phyloP scores from a whole-genome alignment of 2,888 invertebrate species.

The Cryptophagus acutangulus region DNA sequence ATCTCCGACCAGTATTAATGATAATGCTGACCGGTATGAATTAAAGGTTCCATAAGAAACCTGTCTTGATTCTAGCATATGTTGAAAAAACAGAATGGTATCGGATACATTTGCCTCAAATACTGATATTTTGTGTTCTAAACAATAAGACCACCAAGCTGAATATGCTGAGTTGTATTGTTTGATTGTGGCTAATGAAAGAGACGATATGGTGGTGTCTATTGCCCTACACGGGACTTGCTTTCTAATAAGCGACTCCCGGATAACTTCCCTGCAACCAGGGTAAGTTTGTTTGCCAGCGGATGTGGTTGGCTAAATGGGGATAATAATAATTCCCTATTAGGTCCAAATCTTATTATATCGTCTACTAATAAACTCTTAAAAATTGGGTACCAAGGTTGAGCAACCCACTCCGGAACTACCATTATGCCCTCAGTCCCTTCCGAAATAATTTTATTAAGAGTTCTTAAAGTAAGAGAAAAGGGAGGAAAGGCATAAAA shows the following conservation, averaged over 20 bases:
- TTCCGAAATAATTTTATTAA: conserved; percentile 34
- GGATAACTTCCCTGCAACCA: conserved; percentile 30
- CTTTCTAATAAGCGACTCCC: too few relatives aligned
- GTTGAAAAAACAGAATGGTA: conserved; percentile 4
- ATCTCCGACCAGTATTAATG: conserved; percentile 17
- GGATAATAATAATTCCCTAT: conserved; percentile 24
- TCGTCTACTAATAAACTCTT: conserved; percentile 8
- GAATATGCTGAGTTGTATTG: conserved; percentile 23
- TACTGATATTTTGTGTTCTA: not conserved
- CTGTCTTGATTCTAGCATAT: conserved; percentile 2
- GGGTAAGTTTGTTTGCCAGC: conserved; percentile 24
- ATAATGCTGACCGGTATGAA: conserved; percentile 23
- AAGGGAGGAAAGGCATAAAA: conserved; percentile 25
- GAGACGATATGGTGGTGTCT: conserved; percentile 20
- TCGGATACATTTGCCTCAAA: not conserved
- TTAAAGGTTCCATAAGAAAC: conserved; percentile 24
- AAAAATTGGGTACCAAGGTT: conserved; percentile 35
- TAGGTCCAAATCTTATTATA: conserved; percentile 25
- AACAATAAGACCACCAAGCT: conserved; percentile 5
- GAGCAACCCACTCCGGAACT: conserved; percentile 30
- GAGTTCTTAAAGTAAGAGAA: conserved; percentile 24
- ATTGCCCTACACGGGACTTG: conserved; percentile 15
- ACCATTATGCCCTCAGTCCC: conserved; percentile 32
- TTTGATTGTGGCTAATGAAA: conserved; percentile 22
- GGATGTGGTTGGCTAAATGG: conserved; percentile 30